Evolutionary conservation across 2,888 invertebrate genomes (phyloP), one percentile per base, ranked within the genome.

Genomic region (Drosophila kanekoi): DNA sequence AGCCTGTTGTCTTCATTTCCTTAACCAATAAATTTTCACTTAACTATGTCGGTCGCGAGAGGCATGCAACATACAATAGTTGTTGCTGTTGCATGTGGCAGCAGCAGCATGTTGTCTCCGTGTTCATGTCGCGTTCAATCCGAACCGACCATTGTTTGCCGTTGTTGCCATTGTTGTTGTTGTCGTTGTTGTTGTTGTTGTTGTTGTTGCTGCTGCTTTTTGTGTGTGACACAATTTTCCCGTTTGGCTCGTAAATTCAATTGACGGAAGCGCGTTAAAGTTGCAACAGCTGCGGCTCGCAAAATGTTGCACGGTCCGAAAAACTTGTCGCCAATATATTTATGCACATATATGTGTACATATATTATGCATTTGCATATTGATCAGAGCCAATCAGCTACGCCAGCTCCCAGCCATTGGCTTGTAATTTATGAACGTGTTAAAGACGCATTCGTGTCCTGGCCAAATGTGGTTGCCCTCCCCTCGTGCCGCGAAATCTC

Each of bases 1-100:
- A 79, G 73, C 44, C 60, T 38, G 63, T 41, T 82, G 82, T 81
- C 72, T 82, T 70, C 81, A 79, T 81, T 86, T 86, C 87, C 85
- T 85, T 76, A 77, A 35, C 57, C 79, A 85, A 83, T 86, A 87
- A 83, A 82, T 86, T 85, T 83, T 74, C 85, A 81, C 81, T 80
- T 81, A 80, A 80, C 84, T 80, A 83, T 86, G 84, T 83, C 81
- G 78, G 76, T 73, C 70, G 78, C 51, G 54, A 33, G 59, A 61
- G 53, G 72, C 70, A 77, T 74, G 74, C 71, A 75, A 76, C 71
- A 77, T 77, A 57, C 54, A 65, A 62, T 61, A 63, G 48, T 33
- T 16, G 48, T 28, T 18, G 53, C 11, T 16, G 51, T 40, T 38
- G 49, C 58, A 54, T 57, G 57, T 18, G 40, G 23, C 62, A 40